phyloP scores from a whole-genome alignment of 2,888 invertebrate species.

The Heliconius cydno region DNA sequence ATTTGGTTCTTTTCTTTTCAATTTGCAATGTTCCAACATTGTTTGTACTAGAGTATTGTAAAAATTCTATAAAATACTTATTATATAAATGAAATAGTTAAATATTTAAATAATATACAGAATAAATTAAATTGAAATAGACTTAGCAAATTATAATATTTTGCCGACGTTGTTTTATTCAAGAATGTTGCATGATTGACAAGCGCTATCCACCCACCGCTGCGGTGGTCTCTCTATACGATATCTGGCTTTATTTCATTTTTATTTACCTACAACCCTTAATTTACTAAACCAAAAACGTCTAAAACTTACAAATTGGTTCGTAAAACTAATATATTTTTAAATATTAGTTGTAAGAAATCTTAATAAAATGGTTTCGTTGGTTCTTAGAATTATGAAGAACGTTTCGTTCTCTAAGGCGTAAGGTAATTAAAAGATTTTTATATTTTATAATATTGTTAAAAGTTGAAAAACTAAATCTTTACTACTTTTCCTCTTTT shows the following conservation, averaged over 20 bases:
- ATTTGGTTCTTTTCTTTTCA: background rate
- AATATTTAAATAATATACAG: background rate
- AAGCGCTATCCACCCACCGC: slow-evolving; percentile 64
- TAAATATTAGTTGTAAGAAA: slow-evolving; percentile 10
- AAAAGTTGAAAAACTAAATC: no score
- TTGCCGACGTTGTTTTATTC: slow-evolving; percentile 19
- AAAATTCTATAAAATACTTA: background rate
- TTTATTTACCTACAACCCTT: slow-evolving; percentile 61
- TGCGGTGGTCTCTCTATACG: slow-evolving; percentile 67
- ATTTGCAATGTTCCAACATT: background rate
- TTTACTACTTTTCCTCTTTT: no score
- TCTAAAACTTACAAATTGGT: slow-evolving; percentile 58
- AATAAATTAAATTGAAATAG: background rate
- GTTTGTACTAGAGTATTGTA: background rate
- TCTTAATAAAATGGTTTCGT: slow-evolving; percentile 2
- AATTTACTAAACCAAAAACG: slow-evolving; percentile 62
- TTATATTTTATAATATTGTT: background rate
- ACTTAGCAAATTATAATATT: background rate
- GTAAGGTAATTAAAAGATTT: background rate
- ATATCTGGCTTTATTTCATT: slow-evolving; percentile 50
- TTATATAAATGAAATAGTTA: background rate
- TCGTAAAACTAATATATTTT: slow-evolving; percentile 37
- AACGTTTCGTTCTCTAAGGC: background rate
- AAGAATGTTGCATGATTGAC: slow-evolving; percentile 65
- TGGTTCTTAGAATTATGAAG: slow-evolving; percentile 10